Conservation (phyloP, 2,113 vertebrate genomes). For the Hydrolagus affinis region DNA sequence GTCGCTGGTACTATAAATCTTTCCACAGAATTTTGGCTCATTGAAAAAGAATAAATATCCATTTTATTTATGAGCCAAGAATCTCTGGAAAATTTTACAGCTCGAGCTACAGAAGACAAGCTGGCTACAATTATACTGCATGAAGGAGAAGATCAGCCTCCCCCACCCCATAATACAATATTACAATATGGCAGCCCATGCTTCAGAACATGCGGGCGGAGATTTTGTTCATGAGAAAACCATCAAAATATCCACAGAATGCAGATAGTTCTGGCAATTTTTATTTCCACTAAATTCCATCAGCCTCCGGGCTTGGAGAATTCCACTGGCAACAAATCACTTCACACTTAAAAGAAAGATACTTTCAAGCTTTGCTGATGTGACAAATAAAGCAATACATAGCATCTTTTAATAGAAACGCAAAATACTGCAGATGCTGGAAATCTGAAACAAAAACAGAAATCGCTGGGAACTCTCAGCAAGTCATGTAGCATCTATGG, state of each 20-base stretch:
- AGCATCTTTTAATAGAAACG: too few relatives aligned
- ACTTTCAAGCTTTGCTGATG: not conserved
- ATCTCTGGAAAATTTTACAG: constrained; percentile 30
- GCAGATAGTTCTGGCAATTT: not conserved
- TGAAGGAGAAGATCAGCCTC: constrained; percentile 23
- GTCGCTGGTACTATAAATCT: constrained; percentile 22
- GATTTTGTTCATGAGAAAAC: not conserved
- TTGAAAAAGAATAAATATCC: constrained; percentile 28
- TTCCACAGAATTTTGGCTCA: constrained; percentile 24
- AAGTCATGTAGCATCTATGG: too few relatives aligned
- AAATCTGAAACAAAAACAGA: too few relatives aligned
- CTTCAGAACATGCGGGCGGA: not conserved
- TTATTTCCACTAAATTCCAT: not conserved
- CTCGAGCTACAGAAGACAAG: constrained; percentile 14
- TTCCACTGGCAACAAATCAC: not conserved
- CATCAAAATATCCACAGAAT: not conserved
- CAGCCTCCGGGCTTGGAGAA: not conserved
- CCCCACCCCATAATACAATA: constrained; percentile 3
- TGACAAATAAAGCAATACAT: not conserved
- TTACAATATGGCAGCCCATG: not conserved
- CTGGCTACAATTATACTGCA: constrained; percentile 31
- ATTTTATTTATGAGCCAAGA: constrained; percentile 31
- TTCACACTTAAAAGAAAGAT: not conserved
- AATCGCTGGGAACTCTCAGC: too few relatives aligned
- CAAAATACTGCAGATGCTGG: too few relatives aligned